Percentiles rank a stretch among this genome's conserved stretches.
Conservation (phyloP, 30 jellyfish, hydroid and myxozoan genomes). For the Chironex yamaguchii region DNA sequence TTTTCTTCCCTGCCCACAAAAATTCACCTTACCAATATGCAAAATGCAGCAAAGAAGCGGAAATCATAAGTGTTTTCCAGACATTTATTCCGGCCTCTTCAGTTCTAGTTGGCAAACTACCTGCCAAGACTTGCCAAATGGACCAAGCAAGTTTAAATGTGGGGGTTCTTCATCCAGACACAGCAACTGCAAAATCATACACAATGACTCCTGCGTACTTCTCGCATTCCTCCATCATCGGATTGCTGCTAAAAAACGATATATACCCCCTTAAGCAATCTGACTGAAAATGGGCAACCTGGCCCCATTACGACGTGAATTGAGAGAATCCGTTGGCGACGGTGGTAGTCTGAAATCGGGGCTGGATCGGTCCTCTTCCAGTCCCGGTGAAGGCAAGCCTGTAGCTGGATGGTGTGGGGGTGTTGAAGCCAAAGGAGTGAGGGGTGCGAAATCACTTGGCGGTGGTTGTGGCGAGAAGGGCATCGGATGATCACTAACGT, state of each 20-base stretch:
- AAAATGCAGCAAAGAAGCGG: neutral
- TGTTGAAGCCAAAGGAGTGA: neutral
- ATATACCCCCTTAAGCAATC: slow-evolving; percentile 54
- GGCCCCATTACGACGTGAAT: slow-evolving; percentile 77
- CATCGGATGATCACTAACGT: slow-evolving; percentile 16
- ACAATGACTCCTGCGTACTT: neutral
- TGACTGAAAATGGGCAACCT: slow-evolving; percentile 94
- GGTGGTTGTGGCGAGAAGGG: slow-evolving; percentile 30
- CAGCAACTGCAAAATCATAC: neutral
- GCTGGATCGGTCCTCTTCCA: slow-evolving; percentile 55
- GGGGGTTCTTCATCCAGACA: neutral
- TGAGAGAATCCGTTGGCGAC: slow-evolving; percentile 69
- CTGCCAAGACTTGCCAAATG: too few relatives aligned
- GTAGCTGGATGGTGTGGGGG: slow-evolving; percentile 23
- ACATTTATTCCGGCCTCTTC: too few relatives aligned
- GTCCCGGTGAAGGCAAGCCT: slow-evolving; percentile 52
- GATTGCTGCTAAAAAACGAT: neutral
- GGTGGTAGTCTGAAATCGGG: slow-evolving; percentile 79
- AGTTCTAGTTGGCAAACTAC: too few relatives aligned
- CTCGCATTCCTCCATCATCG: neutral
- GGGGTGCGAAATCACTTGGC: slow-evolving; percentile 18
- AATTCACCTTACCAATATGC: neutral
- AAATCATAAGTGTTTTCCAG: too few relatives aligned
- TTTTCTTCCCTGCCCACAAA: neutral
- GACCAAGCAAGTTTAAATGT: too few relatives aligned